Evolutionary conservation across 2,888 invertebrate genomes (phyloP), one percentile per base, ranked within the genome.

Genomic region (Allolobophora icterica): DNA sequence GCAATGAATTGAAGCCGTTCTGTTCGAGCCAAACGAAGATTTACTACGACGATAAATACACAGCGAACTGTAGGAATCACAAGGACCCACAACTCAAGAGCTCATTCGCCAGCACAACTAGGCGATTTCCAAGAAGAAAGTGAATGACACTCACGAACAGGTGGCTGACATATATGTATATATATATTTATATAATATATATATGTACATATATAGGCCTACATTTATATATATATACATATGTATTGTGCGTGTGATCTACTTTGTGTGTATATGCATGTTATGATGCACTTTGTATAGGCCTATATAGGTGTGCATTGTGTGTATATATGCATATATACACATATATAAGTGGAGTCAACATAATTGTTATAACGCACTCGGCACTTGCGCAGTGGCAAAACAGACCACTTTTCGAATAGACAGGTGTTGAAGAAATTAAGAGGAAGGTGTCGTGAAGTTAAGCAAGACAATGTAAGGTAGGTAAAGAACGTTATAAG

Each of bases 51-150:
- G 71, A 71, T 71, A n/a, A 71, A 71, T 71, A n/a, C 71, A 71
- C 71, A n/a, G n/a, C 71, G 30, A 71, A 71, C 71, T 30, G 30
- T 71, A 71, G 71, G 71, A 71, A n/a, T 71, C 71, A 71, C 71
- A 71, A 71, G 71, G 71, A 71, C 71, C 71, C 2, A n/a, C n/a
- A n/a, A 71, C 30, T 71, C 8, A 71, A 71, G 71, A 71, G 71
- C 8, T 71, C 71, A 71, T 71, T 71, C 71, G 71, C n/a, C n/a
- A 71, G 30, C 71, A 71, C 11, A 71, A 71, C 71, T n/a, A 30
- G 71, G 71, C 71, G 71, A 71, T 71, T 71, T 71, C 71, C 71
- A 71, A 71, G 71, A 71, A 71, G 71, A 71, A 52, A 71, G 71
- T n/a, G 71, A 71, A 71, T 71, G 71, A 71, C 71, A 71, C 71